These are phyloP conservation scores for Stegostoma tigrinum DNA, from an alignment of 2,113 vertebrate genomes.

Conservation along the genomic window DNA sequence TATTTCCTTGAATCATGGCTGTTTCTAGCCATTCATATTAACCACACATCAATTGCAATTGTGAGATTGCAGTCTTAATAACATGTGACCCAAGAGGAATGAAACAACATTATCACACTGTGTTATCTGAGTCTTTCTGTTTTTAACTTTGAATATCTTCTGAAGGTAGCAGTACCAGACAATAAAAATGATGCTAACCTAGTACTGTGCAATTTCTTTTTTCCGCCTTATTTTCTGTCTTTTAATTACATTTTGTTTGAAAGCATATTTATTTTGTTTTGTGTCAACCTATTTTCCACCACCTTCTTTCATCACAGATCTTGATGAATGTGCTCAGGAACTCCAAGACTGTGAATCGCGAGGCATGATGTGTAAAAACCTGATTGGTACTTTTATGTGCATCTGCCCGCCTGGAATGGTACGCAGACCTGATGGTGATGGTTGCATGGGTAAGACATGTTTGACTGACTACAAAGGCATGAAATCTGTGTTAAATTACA, in stretches of 20 bases:
- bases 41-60: not conserved
- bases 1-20: not conserved
- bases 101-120: not conserved
- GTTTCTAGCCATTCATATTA: not conserved
- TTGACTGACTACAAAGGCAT: not conserved
- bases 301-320: slow-evolving; percentile 49
- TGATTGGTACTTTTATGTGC: slow-evolving; percentile 80
- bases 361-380: slow-evolving; percentile 77
- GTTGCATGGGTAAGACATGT: slow-evolving; percentile 63
- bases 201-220: not conserved
- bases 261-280: not conserved
- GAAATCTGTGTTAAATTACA: not conserved
- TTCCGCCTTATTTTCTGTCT: not conserved
- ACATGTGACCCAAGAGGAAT: not conserved
- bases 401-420: slow-evolving; percentile 71
- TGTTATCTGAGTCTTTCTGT: not conserved
- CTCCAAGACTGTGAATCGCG: slow-evolving; percentile 71
- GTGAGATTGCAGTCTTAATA: not conserved
- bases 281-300: not conserved
- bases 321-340: slow-evolving; percentile 69
- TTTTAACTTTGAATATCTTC: not conserved
- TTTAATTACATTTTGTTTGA: not conserved
- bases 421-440: slow-evolving; percentile 61
- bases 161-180: not conserved
- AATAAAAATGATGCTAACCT: not conserved